A percentile compares a stretch with the other conserved stretches of the same genome.
Evolutionary conservation across 2,797 vertebrate genomes (phyloP).

Genomic region (Pogonophryne albipinna): DNA sequence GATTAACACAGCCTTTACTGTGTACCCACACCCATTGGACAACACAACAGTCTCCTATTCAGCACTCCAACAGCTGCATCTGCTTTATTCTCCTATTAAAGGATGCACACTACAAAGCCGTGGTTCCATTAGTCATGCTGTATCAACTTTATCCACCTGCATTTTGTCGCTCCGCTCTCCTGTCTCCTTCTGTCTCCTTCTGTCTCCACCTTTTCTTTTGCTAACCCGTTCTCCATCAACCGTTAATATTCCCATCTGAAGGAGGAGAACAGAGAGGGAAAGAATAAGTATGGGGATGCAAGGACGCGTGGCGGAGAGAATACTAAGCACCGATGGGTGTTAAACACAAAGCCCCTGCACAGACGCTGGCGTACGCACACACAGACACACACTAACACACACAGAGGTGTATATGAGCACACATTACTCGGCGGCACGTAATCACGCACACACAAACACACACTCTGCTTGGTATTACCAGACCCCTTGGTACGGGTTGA

Average conservation of each 20-base stretch:
- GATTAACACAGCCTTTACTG: background rate
- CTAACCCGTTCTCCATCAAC: conserved; percentile 48
- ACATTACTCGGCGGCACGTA: conserved; percentile 52
- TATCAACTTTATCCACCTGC: conserved; percentile 67
- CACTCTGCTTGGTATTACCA: conserved; percentile 70
- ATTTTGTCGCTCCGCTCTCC: conserved; percentile 34
- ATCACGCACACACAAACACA: conserved; percentile 48
- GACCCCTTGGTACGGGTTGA: conserved; percentile 77
- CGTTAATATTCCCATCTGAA: conserved; percentile 66
- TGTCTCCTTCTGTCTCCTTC: conserved; percentile 12
- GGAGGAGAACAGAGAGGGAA: conserved; percentile 63
- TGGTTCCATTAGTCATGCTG: conserved; percentile 63
- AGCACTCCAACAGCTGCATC: conserved; percentile 30
- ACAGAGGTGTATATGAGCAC: conserved; percentile 60
- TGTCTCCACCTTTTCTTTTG: background rate
- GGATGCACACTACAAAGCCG: conserved; percentile 35
- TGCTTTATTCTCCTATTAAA: conserved; percentile 55
- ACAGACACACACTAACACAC: background rate
- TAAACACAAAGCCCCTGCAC: conserved; percentile 76
- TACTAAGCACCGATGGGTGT: conserved; percentile 84
- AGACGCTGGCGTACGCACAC: conserved; percentile 26
- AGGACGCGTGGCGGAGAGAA: conserved; percentile 80
- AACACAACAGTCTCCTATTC: conserved; percentile 34
- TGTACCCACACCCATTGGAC: conserved; percentile 3
- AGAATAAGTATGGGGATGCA: conserved; percentile 77